Evolutionary conservation across 2,888 invertebrate genomes (phyloP), one percentile per base, ranked within the genome.

Genomic region (Drosophila merina): DNA sequence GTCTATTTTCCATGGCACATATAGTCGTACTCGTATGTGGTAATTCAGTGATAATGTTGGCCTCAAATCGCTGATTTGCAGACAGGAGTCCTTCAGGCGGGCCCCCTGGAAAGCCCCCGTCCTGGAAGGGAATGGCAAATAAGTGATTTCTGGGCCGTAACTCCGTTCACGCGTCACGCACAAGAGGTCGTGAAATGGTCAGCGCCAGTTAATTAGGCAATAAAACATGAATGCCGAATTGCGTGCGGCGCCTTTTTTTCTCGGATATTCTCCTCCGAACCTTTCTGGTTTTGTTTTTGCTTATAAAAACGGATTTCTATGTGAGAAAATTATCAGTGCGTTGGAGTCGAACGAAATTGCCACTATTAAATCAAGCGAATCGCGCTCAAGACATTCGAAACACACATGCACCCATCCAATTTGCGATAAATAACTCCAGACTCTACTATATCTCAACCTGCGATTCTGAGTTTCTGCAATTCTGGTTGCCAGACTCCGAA

Each of bases 281-380:
- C 14, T 9, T 42, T n/a, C 14, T 8, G 36, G 7, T 42, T 20
- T 42, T 40, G 7, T 14, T 40, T 40, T 79, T 88, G 72, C 71
- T 75, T 79, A 79, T 86, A 78, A 74, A 75, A 81, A 71, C 79
- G 77, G 76, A 77, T 74, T 83, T 81, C 79, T 80, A 89, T 89
- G 89, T 89, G 89, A 88, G 88, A 87, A 89, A 87, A 88, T 88
- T 86, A 88, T 82, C 88, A 87, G 79, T 89, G 89, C 89, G 89
- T 89, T 86, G 88, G 88, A 89, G 87, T 89, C 79, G 67, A 84
- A 79, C 82, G 59, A 88, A 88, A 84, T 86, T 79, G 86, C 78
- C 79, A 83, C 79, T 75, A 85, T 85, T 83, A 85, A 85, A 74
- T 73, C 70, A 69, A 79, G 77, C 74, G 79, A 75, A 74, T 77